Evolutionary conservation across 2,113 vertebrate genomes (phyloP), one percentile per base, ranked within the genome.

Genomic region (Tyrannus savana): DNA sequence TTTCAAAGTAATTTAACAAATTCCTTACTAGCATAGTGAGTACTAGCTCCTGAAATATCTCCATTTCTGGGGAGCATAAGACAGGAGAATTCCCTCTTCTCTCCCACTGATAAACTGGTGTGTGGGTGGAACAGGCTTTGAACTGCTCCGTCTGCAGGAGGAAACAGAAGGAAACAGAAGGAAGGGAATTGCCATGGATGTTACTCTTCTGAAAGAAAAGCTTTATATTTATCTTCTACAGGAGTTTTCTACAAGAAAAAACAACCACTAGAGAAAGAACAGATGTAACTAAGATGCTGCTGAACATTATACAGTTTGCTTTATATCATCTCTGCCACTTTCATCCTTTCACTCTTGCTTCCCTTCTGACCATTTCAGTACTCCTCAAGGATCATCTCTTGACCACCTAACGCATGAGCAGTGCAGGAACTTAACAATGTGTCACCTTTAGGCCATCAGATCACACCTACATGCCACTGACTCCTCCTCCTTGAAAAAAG

Each of bases 11-110:
- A 56, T 31, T 37, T 39, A 53, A 10, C 8, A 8, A 82, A 64
- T 30, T 69, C 66, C 46, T 76, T 37, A 12, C 62, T 37, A 72
- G 58, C 19, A 5, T n/a, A 31, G 37, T 60, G 88, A 72, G 56
- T 62, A 46, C n/a, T 4, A 44, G 59, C 49, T 80, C n/a, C 37
- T 42, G 71, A 76, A 85, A 44, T 6, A 1, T 37, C 66, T 35
- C 56, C 9, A 0, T 72, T 87, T 63, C 82, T 58, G 94, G 58
- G 49, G 60, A 79, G 11, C 27, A 0, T 4, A 25, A 39, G 39
- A 19, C 9, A 4, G 49, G 71, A 93, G 92, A 80, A 83, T 85
- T 81, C 67, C 94, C 84, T 80, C 78, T 73, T 41, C 47, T 67
- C 66, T 59, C 66, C 74, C 44, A 63, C 64, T 5, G 7, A 75